Evolutionary conservation across 2,113 vertebrate species (phyloP).

Genomic region (Mobula birostris): DNA sequence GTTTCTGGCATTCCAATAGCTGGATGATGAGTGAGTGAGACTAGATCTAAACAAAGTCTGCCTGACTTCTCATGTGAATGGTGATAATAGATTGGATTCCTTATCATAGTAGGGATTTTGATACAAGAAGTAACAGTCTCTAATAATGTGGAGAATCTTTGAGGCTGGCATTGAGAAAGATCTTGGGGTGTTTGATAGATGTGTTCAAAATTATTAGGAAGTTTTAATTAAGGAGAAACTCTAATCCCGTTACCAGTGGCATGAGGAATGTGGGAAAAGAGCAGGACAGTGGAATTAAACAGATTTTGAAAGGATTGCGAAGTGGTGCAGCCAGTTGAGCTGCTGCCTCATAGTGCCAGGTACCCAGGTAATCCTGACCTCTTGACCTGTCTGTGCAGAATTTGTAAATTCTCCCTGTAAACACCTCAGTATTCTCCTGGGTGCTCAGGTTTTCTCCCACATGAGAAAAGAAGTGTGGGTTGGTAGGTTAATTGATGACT

Average conservation of each 20-base stretch:
- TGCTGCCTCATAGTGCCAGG: no score
- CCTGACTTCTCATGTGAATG: neutral
- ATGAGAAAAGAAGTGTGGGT: no score
- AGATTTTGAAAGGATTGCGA: neutral
- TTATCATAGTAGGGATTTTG: neutral
- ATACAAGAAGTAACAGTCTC: neutral
- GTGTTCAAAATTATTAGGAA: neutral
- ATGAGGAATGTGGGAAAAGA: neutral
- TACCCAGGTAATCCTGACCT: no score
- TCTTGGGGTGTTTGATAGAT: neutral
- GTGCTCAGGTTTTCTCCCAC: no score
- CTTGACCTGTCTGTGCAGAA: no score
- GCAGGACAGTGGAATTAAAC: neutral
- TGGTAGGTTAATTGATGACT: no score
- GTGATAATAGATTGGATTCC: neutral
- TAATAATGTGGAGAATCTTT: neutral
- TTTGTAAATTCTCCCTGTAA: no score
- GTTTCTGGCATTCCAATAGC: neutral
- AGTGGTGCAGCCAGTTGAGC: no score
- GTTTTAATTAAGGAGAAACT: neutral
- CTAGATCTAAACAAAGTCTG: neutral
- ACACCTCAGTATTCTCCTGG: no score
- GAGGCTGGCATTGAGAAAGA: neutral
- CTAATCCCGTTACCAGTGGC: no score
- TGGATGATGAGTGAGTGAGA: neutral